These are phyloP conservation scores for Hycleus phaleratus DNA, from an alignment of 1,140 invertebrate species.

Conservation along the genomic window DNA sequence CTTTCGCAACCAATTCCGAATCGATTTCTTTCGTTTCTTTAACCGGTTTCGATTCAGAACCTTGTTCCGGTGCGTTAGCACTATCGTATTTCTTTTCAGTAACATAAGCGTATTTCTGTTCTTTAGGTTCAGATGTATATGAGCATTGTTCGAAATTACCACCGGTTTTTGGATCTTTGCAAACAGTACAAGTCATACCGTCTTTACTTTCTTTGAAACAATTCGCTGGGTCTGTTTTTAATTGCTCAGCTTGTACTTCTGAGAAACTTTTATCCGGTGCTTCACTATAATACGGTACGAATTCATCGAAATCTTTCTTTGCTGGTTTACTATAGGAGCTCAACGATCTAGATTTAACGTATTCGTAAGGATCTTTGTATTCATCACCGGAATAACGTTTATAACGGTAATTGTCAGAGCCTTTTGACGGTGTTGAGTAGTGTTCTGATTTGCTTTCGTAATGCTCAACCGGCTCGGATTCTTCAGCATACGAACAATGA, in stretches of 20 bases:
- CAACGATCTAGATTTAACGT: slow-evolving; percentile 26
- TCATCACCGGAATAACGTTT: slow-evolving; percentile 27
- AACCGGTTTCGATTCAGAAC: slow-evolving; percentile 9
- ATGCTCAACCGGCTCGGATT: slow-evolving; percentile 35
- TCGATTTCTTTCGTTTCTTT: slow-evolving; percentile 7
- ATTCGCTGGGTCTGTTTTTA: slow-evolving; percentile 50
- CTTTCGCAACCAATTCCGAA: neutral
- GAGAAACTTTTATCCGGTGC: slow-evolving; percentile 39
- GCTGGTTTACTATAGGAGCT: slow-evolving; percentile 26
- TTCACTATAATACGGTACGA: slow-evolving; percentile 22
- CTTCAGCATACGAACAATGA: slow-evolving; percentile 42
- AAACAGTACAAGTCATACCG: slow-evolving; percentile 57
- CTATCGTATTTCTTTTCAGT: slow-evolving; percentile 52
- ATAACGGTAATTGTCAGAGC: slow-evolving; percentile 23
- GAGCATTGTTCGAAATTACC: slow-evolving; percentile 64
- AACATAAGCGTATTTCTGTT: slow-evolving; percentile 61
- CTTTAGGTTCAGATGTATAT: slow-evolving; percentile 58
- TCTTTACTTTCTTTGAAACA: slow-evolving; percentile 55
- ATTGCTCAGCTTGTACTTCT: slow-evolving; percentile 48
- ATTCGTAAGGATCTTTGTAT: slow-evolving; percentile 33
- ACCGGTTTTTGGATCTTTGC: slow-evolving; percentile 58
- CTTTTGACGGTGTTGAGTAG: slow-evolving; percentile 26
- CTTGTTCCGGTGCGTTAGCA: slow-evolving; percentile 28
- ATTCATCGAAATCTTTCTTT: slow-evolving; percentile 25
- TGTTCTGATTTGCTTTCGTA: slow-evolving; percentile 33